A percentile compares a stretch with the other conserved stretches of the same genome.
Evolutionary conservation across 2,113 vertebrate genomes (phyloP).

Genomic region (Equus przewalskii): DNA sequence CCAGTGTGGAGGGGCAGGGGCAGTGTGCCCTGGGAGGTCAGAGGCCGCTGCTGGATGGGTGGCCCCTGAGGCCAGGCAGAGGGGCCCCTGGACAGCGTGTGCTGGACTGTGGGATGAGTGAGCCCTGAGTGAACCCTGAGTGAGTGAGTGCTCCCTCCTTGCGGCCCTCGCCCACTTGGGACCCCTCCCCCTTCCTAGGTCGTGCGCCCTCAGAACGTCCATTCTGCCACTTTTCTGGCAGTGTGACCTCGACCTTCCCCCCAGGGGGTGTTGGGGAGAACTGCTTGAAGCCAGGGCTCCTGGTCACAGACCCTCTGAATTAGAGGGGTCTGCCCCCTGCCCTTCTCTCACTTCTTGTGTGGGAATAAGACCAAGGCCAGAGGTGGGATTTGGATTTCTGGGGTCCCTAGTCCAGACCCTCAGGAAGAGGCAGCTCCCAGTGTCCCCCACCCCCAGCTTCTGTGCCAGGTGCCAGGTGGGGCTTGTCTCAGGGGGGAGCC

Average conservation of each 20-base stretch:
- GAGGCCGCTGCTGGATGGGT: background rate
- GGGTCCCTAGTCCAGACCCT: background rate
- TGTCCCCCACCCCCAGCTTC: background rate
- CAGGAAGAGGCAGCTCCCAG: background rate
- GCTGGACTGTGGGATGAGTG: background rate
- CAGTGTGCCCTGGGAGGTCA: background rate
- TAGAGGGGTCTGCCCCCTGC: too few species aligned
- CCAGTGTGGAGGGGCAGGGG: rapidly evolving
- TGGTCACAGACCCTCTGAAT: too few species aligned
- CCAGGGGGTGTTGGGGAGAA: rapidly evolving
- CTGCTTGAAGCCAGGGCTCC: background rate
- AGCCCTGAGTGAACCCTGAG: too few species aligned
- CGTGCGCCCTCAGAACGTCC: background rate
- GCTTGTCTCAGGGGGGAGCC: too few species aligned
- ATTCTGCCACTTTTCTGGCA: background rate
- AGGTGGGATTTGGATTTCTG: background rate
- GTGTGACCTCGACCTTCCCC: background rate
- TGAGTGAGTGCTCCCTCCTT: too few species aligned
- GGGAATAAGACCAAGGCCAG: background rate
- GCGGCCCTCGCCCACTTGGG: rapidly evolving
- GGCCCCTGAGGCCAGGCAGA: background rate
- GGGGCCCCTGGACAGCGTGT: background rate
- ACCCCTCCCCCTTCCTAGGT: too few species aligned
- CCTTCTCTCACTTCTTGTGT: rapidly evolving
- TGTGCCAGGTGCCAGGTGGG: background rate